These are phyloP conservation scores for Bicyclus anynana DNA, from an alignment of 1,140 invertebrate species.

Conservation along the genomic window DNA sequence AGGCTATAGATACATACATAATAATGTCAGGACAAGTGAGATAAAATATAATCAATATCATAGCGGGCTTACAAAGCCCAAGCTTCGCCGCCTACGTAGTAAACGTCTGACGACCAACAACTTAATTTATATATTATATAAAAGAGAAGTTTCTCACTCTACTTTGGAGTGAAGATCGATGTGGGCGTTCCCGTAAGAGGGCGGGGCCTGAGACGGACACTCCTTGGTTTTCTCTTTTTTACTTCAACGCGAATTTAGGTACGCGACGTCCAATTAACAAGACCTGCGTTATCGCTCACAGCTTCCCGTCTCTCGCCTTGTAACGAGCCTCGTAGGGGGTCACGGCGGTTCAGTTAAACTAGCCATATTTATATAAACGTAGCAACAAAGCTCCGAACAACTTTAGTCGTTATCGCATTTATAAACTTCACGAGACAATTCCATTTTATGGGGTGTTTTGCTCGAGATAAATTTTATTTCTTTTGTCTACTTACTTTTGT, in stretches of 20 bases:
- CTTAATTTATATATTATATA: constrained; percentile 32
- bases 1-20: neutral
- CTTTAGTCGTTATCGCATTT: constrained; percentile 75
- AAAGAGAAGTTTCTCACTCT: constrained; percentile 62
- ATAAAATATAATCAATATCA: neutral
- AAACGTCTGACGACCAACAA: constrained; percentile 13
- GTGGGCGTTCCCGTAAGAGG: constrained; percentile 58
- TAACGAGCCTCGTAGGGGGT: constrained; percentile 3
- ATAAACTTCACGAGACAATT: constrained; percentile 74
- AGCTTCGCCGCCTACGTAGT: constrained; percentile 3
- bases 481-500: constrained; percentile 63
- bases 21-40: neutral
- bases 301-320: constrained; percentile 20
- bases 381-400: constrained; percentile 71
- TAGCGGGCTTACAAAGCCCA: neutral
- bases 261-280: constrained; percentile 50
- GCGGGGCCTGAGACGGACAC: constrained; percentile 64
- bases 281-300: constrained; percentile 38
- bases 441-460: constrained; percentile 75
- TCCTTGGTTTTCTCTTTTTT: constrained; percentile 74
- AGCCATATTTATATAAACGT: constrained; percentile 67
- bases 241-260: constrained; percentile 69
- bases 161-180: constrained; percentile 46
- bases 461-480: constrained; percentile 71
- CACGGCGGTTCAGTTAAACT: constrained; percentile 36